Base-by-base conservation (phyloP, 2,113 vertebrate genomes). In the Hipposideros armiger region DNA sequence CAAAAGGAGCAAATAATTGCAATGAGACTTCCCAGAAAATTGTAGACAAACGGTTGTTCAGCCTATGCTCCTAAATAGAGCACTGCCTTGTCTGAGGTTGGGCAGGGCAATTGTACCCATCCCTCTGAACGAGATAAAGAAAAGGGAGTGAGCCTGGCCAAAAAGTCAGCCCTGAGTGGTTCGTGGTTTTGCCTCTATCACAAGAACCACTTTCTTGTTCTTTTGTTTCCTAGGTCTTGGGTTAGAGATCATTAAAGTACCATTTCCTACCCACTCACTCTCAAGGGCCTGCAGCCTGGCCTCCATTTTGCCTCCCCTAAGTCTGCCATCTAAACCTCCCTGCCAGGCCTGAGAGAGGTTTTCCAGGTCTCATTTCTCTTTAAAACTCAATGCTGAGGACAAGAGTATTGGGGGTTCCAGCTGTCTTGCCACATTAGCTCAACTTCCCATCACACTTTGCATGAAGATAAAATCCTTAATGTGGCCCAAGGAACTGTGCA, bases 351-450 rank as follows among this genome's bases (percentile, higher is more conserved):
- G 24, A 58, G 26, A 62, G 17, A 6, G 8, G 10, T 3, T 24
- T 45, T 19, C 60, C 7, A 50, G 28, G 52, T 60, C 7, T 62
- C 52, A n/a, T 40, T 85, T 26, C 24, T 80, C 30, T 36, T 52
- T 42, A 74, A 69, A 90, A 42, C 16, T 15, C 30, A 45, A 3
- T 30, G 5, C 47, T 42, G 3, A 54, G 0, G 7, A 9, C 6
- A n/a, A 0, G 11, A 9, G 7, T 28, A 5, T 3, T 6, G 28
- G 14, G 36, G 20, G 5, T 2, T 45, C 56, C 28, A 32, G 32
- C 10, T 72, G 11, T 76, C 7, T 30, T 30, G 3, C 14, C 66
- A 7, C 10, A 58, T 19, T 60, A 64, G 16, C 2, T 81, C 28
- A n/a, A 11, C 28, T 78, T 56, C 24, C 28, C 3, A 1, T 56